Base-by-base conservation (phyloP, 2,113 vertebrate species). In the Willisornis vidua region DNA sequence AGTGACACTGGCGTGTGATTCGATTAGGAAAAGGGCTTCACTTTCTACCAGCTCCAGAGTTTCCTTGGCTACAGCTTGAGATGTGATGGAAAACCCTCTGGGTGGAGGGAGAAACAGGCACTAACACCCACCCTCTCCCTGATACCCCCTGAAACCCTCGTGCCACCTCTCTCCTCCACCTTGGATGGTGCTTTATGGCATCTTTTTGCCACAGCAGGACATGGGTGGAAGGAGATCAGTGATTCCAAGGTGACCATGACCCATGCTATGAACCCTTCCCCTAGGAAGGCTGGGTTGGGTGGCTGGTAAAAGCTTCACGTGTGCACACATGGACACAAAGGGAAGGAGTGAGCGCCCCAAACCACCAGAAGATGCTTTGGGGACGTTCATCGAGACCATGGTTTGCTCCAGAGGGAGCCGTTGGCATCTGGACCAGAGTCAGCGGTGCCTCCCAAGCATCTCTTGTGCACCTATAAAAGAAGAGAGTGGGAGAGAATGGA, bases 1-100 rank as follows among this genome's bases (percentile, higher is more conserved):
- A 94, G 91, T 66, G 93, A 93, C 63, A 45, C 95, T 48, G 85
- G 90, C 77, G 74, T 96, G 95, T 97, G 97, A 97, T 97, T 97
- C 3, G 80, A 96, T 97, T 96, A 97, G 89, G 92, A 84, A 95
- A 59, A 95, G 58, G 7, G 0, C 72, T 97, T 95, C 61, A 28
- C 86, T 91, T 89, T 89, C 88, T 37, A 59, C 76, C 2, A 3
- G 67, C 83, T 78, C 83, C 85, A 51, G 73, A 93, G 71, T 37
- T 84, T 95, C 76, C 79, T 87, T 3, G 7, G 87, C 57, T 85
- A 88, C 88, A 66, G 91, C 91, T 68, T 13, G 19, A 87, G 66
- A 77, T 20, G 33, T 3, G 3, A 19, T 70, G 46, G 63, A 89
- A 96, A 87, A 77, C 66, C 85, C 8, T 2, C 65, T 76, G 14